A percentile compares a stretch with the other conserved stretches of the same genome.
phyloP scores from a whole-genome alignment of 2,797 vertebrate genomes.

The Delichon dasypus region DNA sequence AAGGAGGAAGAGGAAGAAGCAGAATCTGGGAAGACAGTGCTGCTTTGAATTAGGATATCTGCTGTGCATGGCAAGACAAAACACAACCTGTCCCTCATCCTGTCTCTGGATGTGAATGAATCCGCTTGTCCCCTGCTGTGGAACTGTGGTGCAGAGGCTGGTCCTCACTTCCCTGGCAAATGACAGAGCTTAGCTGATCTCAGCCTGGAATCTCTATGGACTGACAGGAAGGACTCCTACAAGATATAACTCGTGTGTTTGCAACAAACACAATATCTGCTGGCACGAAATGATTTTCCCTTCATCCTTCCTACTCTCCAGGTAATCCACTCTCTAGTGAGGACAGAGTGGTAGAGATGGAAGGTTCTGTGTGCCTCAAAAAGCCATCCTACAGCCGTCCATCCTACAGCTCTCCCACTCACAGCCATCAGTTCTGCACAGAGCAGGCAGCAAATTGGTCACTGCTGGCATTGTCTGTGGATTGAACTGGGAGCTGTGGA shows the following conservation, averaged over 20 bases:
- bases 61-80: neutral
- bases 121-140: neutral
- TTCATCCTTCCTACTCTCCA: neutral
- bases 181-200: neutral
- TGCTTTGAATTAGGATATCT: neutral
- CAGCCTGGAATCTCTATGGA: neutral
- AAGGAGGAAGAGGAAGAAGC: neutral
- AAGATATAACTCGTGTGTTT: accelerated
- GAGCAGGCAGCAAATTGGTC: neutral
- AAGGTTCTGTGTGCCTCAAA: neutral
- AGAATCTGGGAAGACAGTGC: neutral
- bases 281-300: neutral
- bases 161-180: neutral
- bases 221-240: accelerated
- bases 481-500: neutral
- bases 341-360: neutral
- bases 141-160: neutral
- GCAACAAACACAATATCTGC: neutral
- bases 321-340: neutral
- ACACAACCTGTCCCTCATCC: neutral
- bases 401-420: neutral
- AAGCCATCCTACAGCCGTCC: neutral
- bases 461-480: accelerated
- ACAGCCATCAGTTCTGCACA: neutral
- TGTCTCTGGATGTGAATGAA: neutral